Evolutionary conservation across 2,113 vertebrate genomes (phyloP), one percentile per base, ranked within the genome.

Genomic region (Turnix velox): DNA sequence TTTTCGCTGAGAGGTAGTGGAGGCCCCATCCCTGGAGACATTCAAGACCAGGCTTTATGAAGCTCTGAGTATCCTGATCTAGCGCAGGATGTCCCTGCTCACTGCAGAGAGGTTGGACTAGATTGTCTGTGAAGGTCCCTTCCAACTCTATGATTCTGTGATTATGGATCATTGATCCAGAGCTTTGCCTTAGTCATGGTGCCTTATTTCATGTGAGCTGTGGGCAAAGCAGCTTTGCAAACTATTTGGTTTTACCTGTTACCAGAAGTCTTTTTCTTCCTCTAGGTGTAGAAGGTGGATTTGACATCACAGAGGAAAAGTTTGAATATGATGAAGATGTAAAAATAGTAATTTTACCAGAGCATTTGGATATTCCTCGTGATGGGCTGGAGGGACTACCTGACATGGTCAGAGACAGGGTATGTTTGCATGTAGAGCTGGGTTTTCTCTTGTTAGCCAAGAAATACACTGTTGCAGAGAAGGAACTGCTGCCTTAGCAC

Each of bases 291-390:
- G 99, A 99, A 97, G 99, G 99, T 24, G 99, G 99, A 45, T 99
- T 99, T 96, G 99, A 99, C 92, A 98, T 99, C 83, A 96, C 82
- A 4, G 97, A 98, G 54, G 99, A 99, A 49, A 99, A 98, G 96
- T 99, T 98, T 91, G 98, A 98, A 48, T 99, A 98, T 66, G 99
- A 99, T 0, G 99, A 99, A 94, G 98, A 99, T 37, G 97, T 99
- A 89, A 99, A 99, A 97, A 98, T 99, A 87, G 98, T 99, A 9
- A 98, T 99, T 97, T 98, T 99, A 73, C 99, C 99, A 7, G 99
- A 99, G 94, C 98, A 98, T 95, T 98, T 98, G 96, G 98, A 99
- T 96, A 98, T 99, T 92, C 98, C 98, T 85, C 98, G 98, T 49
- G 99, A 99, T 31, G 98, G 98, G 65, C 95, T 99, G 86, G 93